Conservation (phyloP, 2,113 vertebrate genomes). For the Trematomus loennbergii region DNA sequence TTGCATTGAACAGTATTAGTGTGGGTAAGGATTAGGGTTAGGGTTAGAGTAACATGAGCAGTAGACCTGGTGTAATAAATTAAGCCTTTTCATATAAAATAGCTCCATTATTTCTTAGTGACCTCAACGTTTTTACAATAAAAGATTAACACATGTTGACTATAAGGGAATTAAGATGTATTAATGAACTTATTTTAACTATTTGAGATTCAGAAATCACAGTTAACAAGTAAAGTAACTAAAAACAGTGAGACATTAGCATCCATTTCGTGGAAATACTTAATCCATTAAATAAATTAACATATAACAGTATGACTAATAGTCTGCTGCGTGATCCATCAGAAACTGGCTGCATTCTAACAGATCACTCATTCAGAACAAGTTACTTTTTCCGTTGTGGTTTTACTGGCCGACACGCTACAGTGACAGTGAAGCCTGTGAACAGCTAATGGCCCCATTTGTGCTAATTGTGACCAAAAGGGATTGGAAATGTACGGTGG, state of each 20-base stretch:
- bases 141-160: no score
- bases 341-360: background rate
- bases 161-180: no score
- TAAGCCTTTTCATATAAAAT: no score
- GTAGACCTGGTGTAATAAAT: no score
- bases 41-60: no score
- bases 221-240: background rate
- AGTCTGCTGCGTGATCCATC: background rate
- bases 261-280: background rate
- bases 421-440: constrained; percentile 28
- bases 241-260: background rate
- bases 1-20: no score
- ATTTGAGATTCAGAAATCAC: background rate
- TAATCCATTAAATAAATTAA: background rate
- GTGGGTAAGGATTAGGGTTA: no score
- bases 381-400: constrained; percentile 40
- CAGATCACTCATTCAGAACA: constrained; percentile 25
- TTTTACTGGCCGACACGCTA: constrained; percentile 44
- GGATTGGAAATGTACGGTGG: constrained; percentile 15
- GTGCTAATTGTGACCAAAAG: constrained; percentile 42
- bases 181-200: no score
- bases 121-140: background rate
- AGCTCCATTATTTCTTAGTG: no score
- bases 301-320: background rate
- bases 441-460: constrained; percentile 51